Conservation (phyloP, 2,888 invertebrate species). For the Epinotia ramella region DNA sequence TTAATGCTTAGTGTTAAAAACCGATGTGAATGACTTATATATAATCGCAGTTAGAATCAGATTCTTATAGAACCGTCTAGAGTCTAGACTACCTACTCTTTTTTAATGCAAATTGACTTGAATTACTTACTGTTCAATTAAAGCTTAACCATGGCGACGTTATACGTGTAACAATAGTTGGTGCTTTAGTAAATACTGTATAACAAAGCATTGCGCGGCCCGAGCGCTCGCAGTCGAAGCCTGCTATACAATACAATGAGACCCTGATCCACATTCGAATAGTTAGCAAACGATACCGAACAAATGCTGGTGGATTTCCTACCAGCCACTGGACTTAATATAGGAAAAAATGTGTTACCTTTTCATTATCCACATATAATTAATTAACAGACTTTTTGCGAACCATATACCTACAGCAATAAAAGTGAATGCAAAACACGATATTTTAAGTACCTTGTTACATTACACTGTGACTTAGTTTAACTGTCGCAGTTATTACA, state of each 20-base stretch:
- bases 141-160: slow-evolving; percentile 46
- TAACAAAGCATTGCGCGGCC: slow-evolving; percentile 59
- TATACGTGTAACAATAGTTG: slow-evolving; percentile 51
- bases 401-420: too few species aligned
- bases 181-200: slow-evolving; percentile 44
- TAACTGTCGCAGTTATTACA: too few species aligned
- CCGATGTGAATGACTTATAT: too few species aligned
- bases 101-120: slow-evolving; percentile 20
- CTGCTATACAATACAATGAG: slow-evolving; percentile 58
- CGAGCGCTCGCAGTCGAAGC: slow-evolving; percentile 55
- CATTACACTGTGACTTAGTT: too few species aligned
- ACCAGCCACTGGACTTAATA: not conserved
- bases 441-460: too few species aligned
- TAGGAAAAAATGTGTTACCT: not conserved
- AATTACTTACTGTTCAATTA: slow-evolving; percentile 32
- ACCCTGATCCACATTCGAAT: slow-evolving; percentile 67
- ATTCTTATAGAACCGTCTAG: not conserved
- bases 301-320: slow-evolving; percentile 29
- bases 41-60: not conserved
- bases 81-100: slow-evolving; percentile 3
- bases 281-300: slow-evolving; percentile 49
- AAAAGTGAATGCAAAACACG: too few species aligned
- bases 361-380: too few species aligned
- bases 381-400: too few species aligned
- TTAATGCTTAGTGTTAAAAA: not conserved